Conservation (phyloP, 1,140 invertebrate genomes). For the Delia radicum region DNA sequence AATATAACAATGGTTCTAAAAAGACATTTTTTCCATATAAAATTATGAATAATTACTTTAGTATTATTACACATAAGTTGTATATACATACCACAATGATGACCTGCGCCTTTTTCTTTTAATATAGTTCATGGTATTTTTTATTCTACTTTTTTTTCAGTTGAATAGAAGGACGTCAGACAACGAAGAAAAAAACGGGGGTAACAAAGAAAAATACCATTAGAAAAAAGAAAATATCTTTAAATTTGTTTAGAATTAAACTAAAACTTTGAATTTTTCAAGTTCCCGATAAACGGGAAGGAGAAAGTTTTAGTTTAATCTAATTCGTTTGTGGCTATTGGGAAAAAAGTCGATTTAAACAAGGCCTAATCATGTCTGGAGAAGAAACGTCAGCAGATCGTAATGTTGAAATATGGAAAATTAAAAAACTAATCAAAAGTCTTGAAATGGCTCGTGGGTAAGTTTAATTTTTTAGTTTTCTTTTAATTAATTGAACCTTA, state of each 20-base stretch:
- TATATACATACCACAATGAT: background rate
- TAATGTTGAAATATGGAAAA: conserved; percentile 99
- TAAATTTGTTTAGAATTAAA: background rate
- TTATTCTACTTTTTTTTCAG: background rate
- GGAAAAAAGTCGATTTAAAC: background rate
- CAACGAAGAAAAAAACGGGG: background rate
- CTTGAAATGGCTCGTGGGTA: conserved; percentile 96
- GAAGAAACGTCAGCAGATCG: conserved; percentile 94
- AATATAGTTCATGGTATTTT: background rate
- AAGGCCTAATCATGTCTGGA: conserved; percentile 66
- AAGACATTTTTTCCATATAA: too few relatives aligned
- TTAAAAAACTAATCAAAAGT: conserved; percentile 99
- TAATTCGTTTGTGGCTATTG: background rate
- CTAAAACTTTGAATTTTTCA: background rate
- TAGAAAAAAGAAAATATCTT: background rate
- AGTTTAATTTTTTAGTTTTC: too few relatives aligned
- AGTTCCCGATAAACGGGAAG: background rate
- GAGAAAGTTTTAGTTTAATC: background rate
- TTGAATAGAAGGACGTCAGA: background rate
- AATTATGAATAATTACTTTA: too few relatives aligned
- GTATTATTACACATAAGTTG: background rate
- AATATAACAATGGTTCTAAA: too few relatives aligned
- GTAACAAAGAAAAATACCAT: background rate
- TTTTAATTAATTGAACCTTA: background rate
- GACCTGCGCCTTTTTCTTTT: background rate